Conservation (phyloP, 2,888 invertebrate species). For the Scelioninae gen. 1 region DNA sequence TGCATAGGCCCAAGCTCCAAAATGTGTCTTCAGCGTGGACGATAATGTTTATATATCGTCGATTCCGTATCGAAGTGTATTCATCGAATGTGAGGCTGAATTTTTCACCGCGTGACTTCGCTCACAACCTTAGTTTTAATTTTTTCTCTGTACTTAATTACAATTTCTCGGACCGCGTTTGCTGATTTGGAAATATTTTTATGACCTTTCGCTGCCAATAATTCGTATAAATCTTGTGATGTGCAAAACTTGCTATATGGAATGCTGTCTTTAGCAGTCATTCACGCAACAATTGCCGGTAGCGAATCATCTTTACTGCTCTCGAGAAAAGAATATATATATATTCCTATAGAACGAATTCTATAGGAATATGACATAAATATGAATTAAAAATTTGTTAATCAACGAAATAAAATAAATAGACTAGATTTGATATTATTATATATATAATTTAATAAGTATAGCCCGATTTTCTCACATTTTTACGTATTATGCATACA, state of each 20-base stretch:
- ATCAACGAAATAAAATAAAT: too few relatives aligned
- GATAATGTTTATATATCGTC: conserved; percentile 23
- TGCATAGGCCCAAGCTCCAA: conserved; percentile 27
- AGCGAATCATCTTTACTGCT: conserved; percentile 22
- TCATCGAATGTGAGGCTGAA: conserved; percentile 29
- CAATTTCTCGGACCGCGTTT: conserved; percentile 18
- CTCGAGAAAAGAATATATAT: not conserved
- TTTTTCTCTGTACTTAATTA: conserved; percentile 20
- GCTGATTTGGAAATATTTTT: conserved; percentile 19
- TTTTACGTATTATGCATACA: too few relatives aligned
- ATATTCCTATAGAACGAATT: too few relatives aligned
- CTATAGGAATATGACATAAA: too few relatives aligned
- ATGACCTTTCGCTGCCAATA: conserved; percentile 15
- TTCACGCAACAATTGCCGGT: conserved; percentile 11
- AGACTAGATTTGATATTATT: too few relatives aligned
- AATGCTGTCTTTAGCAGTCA: conserved; percentile 30
- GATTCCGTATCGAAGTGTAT: conserved; percentile 22
- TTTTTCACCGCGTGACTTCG: not conserved
- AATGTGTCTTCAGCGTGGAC: conserved; percentile 20
- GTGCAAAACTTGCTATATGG: conserved; percentile 25
- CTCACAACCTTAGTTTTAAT: conserved; percentile 10
- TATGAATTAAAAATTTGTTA: too few relatives aligned
- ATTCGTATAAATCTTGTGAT: conserved; percentile 18
- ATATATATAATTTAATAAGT: too few relatives aligned
- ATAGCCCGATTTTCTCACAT: too few relatives aligned